These are phyloP conservation scores for Clusia tigrina DNA, from an alignment of 2,888 invertebrate species.

Conservation along the genomic window DNA sequence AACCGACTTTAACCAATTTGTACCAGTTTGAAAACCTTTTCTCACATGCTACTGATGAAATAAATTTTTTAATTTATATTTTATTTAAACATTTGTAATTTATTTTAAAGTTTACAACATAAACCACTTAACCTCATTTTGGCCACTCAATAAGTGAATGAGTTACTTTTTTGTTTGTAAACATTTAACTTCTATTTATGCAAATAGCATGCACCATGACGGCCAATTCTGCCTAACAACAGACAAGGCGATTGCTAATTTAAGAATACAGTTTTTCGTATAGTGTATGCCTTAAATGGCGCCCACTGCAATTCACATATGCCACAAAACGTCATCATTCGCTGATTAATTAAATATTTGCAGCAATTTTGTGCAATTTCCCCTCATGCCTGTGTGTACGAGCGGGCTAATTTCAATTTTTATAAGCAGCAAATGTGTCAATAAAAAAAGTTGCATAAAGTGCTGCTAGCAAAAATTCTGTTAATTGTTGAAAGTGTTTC, in stretches of 20 bases:
- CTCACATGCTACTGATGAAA: no score
- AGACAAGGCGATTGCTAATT: background rate
- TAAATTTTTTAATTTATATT: no score
- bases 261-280: background rate
- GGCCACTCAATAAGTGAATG: background rate
- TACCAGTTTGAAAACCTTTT: no score
- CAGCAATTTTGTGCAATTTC: constrained; percentile 1
- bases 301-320: background rate
- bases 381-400: no score
- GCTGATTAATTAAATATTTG: background rate
- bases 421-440: constrained; percentile 25
- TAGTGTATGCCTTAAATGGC: background rate
- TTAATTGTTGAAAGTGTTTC: no score
- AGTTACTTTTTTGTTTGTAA: background rate
- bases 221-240: background rate
- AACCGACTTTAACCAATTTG: no score
- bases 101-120: constrained; percentile 39
- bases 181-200: no score
- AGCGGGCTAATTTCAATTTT: no score
- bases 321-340: background rate
- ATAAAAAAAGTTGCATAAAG: background rate
- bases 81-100: no score
- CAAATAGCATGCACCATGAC: no score
- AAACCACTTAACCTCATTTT: constrained; percentile 55
- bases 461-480: no score